Conservation (phyloP, 2,113 vertebrate species). For the Chrysochloris asiatica region DNA sequence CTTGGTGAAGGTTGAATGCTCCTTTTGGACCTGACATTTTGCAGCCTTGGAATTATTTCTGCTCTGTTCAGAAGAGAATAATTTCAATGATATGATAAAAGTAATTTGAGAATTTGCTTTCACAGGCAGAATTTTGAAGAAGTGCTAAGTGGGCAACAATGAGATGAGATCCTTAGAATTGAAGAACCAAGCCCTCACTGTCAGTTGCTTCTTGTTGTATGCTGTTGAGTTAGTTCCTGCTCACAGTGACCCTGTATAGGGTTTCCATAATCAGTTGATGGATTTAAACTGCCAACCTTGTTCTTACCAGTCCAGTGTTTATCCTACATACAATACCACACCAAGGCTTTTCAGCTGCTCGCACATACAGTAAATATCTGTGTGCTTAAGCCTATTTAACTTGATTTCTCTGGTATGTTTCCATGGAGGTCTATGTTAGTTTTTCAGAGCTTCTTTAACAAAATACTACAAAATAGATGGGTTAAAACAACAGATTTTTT, state of each 20-base stretch:
- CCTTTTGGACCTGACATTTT: not conserved
- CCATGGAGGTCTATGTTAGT: not conserved
- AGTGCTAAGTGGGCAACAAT: not conserved
- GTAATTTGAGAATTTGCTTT: not conserved
- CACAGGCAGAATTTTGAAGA: not conserved
- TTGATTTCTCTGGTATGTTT: not conserved
- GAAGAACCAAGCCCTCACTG: not conserved
- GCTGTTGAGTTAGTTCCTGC: too few species aligned
- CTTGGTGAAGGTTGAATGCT: not conserved
- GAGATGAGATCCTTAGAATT: not conserved
- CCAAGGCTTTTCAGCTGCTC: too few species aligned
- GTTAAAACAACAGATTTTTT: not conserved
- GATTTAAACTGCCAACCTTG: too few species aligned
- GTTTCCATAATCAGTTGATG: too few species aligned
- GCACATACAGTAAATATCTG: too few species aligned
- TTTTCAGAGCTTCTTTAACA: not conserved
- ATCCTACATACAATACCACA: too few species aligned
- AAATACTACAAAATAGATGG: not conserved
- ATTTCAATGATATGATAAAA: not conserved
- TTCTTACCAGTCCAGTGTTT: too few species aligned
- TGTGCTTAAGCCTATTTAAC: not conserved
- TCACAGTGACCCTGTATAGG: too few species aligned
- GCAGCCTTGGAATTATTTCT: not conserved
- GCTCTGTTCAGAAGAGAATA: not conserved
- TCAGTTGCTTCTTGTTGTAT: too few species aligned